Base-by-base conservation (phyloP, 1,140 invertebrate species). In the Caenorhabditis tropicalis region DNA sequence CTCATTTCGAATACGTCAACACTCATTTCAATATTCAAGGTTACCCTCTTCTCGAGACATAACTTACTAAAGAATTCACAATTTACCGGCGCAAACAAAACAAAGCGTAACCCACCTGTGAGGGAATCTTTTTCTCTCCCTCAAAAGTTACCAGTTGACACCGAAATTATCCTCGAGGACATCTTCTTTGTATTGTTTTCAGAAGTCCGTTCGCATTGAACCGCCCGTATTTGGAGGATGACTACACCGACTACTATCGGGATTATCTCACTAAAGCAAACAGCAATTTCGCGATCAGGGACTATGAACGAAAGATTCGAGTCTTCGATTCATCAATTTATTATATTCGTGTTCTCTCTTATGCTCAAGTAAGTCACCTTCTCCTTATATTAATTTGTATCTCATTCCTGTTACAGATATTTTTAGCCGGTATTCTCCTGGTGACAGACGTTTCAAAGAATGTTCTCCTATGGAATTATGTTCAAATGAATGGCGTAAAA, bases 1-100 rank as follows among this genome's bases (percentile, higher is more conserved):
- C 65, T 74, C 15, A n/a, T 74, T 74, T n/a, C 65, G 36, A 74
- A 74, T 33, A 74, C 21, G 65, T 74, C 65, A 74, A 74, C 65
- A n/a, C 65, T 74, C 33, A 74, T 74, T 74, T 74, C 65, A 74
- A 74, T 74, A 74, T 74, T 74, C 65, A 74, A 74, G 65, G 65
- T n/a, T 36, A 24, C 19, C 31, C 36, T 65, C 36, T 19, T 27
- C 36, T n/a, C n/a, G n/a, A 31, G 65, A n/a, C 4, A 43, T 43
- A 46, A 74, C 33, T 43, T 74, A 43, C 65, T 74, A 43, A 74
- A 74, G 65, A 43, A 74, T 74, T 74, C 36, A 43, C 65, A 24
- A 74, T 74, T 74, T 43, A 74, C 65, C 36, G 65, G 24, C 65
- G n/a, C 36, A 58, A 58, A 58, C 21, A 74, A 74, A 39, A 74